Evolutionary conservation across 2,888 invertebrate genomes (phyloP), one percentile per base, ranked within the genome.

Genomic region (Pasiphila rectangulata): DNA sequence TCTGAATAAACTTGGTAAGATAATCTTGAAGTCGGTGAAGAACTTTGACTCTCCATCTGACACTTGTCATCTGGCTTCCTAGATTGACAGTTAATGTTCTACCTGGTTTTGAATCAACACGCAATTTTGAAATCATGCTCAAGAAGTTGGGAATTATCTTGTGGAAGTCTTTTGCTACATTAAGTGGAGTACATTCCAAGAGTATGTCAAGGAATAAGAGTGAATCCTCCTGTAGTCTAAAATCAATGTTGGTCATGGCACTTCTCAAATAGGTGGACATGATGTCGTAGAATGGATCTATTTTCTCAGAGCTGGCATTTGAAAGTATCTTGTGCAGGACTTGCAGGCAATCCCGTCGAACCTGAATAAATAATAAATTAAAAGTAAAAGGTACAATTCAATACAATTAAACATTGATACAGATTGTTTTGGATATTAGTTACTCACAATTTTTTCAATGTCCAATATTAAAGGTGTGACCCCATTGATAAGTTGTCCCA

Each of bases 201-300:
- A 97, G 85, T 27, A 93, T 88, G 68, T 97, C 96, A 10, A 98
- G 81, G 56, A 96, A 91, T 0, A 92, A 71, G 0, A 98, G 83
- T 0, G 97, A 95, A 75, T 96, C 96, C 70, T 95, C 94, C 70
- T 96, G 95, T 52, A 98, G 93, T 37, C 90, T 88, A 6, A 90
- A 90, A 70, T 95, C 92, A 48, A 98, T 94, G 65, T 97, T 95
- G 0, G 96, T 97, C 95, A 98, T 96, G 0, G 96, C 94, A 83
- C 97, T 97, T 40, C 94, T 91, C 34, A 97, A 77, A 75, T 96
- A 95, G 1, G 95, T 94, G 12, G 94, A 92, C 49, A 97, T 81
- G 3, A 94, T 89, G 51, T 93, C 92, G 69, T 94, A 94, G 73
- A 95, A 96, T 5, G 96, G 95, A 25, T 89, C 74, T 7, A 94